Evolutionary conservation across 2,113 vertebrate species (phyloP).

Genomic region (rabbit (Oryctolagus cuniculus)): mOryCun1.1 NC_091433.1:177860001-177860500

Average conservation of each 20-base stretch:
- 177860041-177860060: neutral
- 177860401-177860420: conserved; percentile 21
- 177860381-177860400: neutral
- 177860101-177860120: conserved; percentile 34
- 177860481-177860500: neutral
- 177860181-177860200: neutral
- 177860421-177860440: neutral
- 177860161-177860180: conserved; percentile 13
- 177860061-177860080: conserved; percentile 7
- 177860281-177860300: neutral
- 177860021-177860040: neutral
- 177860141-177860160: conserved; percentile 55
- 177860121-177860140: conserved; percentile 33
- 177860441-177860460: conserved; percentile 6
- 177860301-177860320: neutral
- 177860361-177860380: neutral
- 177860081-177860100: conserved; percentile 18
- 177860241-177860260: conserved; percentile 11
- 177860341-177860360: neutral
- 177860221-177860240: neutral
- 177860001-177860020: neutral
- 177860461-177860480: neutral
- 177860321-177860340: neutral
- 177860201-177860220: conserved; percentile 11
- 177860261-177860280: conserved; percentile 20